A percentile compares a stretch with the other conserved stretches of the same genome.
phyloP scores from a whole-genome alignment of 1,140 invertebrate species.

The Adoxophyes honmai region DNA sequence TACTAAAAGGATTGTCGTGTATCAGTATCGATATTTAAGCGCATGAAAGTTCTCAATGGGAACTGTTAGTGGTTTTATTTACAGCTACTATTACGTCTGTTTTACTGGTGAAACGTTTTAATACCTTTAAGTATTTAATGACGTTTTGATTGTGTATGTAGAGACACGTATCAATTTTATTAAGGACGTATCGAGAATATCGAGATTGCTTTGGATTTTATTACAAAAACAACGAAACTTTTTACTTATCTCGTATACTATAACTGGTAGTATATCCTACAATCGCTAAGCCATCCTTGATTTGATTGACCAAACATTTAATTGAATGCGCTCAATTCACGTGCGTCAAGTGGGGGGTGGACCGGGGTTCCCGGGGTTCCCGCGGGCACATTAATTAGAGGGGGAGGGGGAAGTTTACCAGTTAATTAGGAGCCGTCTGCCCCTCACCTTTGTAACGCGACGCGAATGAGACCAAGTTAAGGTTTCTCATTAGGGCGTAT shows the following conservation, averaged over 20 bases:
- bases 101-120: too few species aligned
- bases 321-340: conserved; percentile 15
- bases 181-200: too few species aligned
- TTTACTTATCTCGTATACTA: too few species aligned
- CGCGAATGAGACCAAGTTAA: conserved; percentile 44
- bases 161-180: too few species aligned
- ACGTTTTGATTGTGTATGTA: too few species aligned
- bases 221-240: too few species aligned
- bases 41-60: conserved; percentile 27
- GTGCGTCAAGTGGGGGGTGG: conserved; percentile 27
- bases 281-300: conserved; percentile 6
- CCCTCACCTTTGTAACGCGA: conserved; percentile 53
- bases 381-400: conserved; percentile 72
- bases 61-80: too few species aligned
- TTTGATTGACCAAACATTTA: conserved; percentile 15
- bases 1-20: conserved; percentile 70
- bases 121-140: background rate
- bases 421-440: conserved; percentile 69
- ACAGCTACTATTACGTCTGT: too few species aligned
- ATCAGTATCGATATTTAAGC: conserved; percentile 45
- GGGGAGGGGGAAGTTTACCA: conserved; percentile 66
- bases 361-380: conserved; percentile 55
- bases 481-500: conserved; percentile 39
- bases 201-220: too few species aligned
- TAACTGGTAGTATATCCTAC: background rate